These are phyloP conservation scores for Pachypsylla venusta DNA, from an alignment of 1,140 invertebrate genomes.

Conservation along the genomic window DNA sequence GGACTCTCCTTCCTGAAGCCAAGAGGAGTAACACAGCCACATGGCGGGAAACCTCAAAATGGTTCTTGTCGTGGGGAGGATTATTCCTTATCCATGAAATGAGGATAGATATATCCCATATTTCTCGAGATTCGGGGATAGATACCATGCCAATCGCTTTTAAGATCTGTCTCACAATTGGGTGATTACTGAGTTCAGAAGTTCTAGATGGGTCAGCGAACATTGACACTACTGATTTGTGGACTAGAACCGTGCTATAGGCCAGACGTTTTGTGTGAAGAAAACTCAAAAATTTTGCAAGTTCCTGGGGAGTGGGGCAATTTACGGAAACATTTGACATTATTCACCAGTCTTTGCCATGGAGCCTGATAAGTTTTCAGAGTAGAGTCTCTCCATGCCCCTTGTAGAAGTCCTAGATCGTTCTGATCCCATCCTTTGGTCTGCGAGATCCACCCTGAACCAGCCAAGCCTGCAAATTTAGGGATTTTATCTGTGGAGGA, in stretches of 20 bases:
- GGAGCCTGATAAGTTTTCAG: neutral
- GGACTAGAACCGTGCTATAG: slow-evolving; percentile 12
- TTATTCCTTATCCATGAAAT: slow-evolving; percentile 14
- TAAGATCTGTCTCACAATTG: neutral
- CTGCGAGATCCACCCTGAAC: slow-evolving; percentile 24
- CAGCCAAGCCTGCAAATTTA: slow-evolving; percentile 27
- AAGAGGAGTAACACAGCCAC: slow-evolving; percentile 24
- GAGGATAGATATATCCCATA: slow-evolving; percentile 16
- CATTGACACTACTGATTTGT: slow-evolving; percentile 16
- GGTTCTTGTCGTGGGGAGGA: slow-evolving; percentile 17
- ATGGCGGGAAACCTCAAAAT: slow-evolving; percentile 25
- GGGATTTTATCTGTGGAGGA: slow-evolving; percentile 22
- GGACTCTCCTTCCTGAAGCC: slow-evolving; percentile 28
- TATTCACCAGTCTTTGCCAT: neutral
- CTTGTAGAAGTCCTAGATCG: neutral
- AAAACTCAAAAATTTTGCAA: neutral
- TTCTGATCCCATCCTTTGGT: slow-evolving; percentile 15
- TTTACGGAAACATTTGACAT: neutral
- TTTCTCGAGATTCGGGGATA: slow-evolving; percentile 12
- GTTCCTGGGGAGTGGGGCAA: neutral
- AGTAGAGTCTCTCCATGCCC: neutral
- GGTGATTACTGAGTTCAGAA: slow-evolving; percentile 8
- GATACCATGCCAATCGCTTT: slow-evolving; percentile 7
- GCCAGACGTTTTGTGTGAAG: slow-evolving; percentile 12
- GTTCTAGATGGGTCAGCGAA: slow-evolving; percentile 6